Conservation (phyloP, 2,888 invertebrate genomes). For the Cheilosia vulpina region DNA sequence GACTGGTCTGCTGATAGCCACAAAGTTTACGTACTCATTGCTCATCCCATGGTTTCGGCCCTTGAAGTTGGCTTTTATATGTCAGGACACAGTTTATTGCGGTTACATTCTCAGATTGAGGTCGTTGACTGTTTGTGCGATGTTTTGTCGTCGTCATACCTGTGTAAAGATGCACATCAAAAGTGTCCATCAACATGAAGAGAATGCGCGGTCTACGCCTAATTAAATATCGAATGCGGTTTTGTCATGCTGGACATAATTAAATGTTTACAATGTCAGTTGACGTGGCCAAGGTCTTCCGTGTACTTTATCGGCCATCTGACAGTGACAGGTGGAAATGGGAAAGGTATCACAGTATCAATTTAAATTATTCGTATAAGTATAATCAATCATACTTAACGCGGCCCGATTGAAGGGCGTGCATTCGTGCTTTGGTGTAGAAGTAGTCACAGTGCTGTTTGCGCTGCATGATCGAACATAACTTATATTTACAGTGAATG, state of each 20-base stretch:
- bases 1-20: constrained; percentile 37
- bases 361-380: background rate
- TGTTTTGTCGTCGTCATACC: constrained; percentile 15
- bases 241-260: background rate
- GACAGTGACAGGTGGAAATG: background rate
- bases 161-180: constrained; percentile 49
- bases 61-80: constrained; percentile 14
- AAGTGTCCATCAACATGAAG: constrained; percentile 46
- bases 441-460: background rate
- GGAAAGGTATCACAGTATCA: background rate
- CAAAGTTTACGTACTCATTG: constrained; percentile 15
- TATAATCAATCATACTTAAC: constrained; percentile 49
- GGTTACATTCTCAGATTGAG: constrained; percentile 55
- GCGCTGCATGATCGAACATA: background rate
- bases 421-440: constrained; percentile 15
- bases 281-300: background rate
- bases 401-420: constrained; percentile 21
- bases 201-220: constrained; percentile 2
- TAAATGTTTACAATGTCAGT: constrained; percentile 18
- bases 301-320: background rate
- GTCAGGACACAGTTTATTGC: constrained; percentile 59
- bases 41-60: constrained; percentile 6
- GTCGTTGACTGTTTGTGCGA: constrained; percentile 29
- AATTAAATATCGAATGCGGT: constrained; percentile 28
- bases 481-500: background rate